phyloP scores from a whole-genome alignment of 2,113 vertebrate genomes.

The Leptosomus discolor region DNA sequence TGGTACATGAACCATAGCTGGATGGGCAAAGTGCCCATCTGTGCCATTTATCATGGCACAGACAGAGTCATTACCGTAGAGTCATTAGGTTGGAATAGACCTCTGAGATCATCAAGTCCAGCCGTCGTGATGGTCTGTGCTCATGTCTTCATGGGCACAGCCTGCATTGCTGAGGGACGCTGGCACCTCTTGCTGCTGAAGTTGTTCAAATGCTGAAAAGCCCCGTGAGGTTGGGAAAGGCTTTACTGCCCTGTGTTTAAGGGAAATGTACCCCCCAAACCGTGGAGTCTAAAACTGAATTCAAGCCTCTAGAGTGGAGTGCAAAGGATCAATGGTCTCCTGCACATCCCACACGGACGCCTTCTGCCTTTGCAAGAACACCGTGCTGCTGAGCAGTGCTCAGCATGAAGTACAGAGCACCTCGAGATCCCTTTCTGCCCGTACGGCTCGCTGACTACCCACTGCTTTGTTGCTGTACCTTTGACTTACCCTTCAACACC shows the following conservation, averaged over 20 bases:
- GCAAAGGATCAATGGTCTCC: neutral
- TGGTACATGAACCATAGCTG: fast-evolving
- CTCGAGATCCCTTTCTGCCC: neutral
- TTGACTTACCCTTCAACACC: neutral
- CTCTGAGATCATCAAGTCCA: too few species aligned
- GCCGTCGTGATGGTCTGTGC: fast-evolving
- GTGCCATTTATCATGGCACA: too few species aligned
- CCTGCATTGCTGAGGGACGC: neutral
- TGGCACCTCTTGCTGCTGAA: neutral
- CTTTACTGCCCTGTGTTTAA: neutral
- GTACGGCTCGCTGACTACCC: neutral
- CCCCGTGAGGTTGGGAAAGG: neutral
- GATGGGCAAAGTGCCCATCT: fast-evolving
- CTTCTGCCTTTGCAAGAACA: neutral
- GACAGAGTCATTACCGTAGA: too few species aligned
- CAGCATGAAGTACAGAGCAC: fast-evolving
- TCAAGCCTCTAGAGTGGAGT: neutral
- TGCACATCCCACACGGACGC: neutral
- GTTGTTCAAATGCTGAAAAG: neutral
- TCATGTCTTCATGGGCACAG: fast-evolving
- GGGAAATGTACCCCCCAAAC: neutral
- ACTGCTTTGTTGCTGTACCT: fast-evolving
- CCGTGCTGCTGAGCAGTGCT: neutral
- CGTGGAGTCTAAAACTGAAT: too few species aligned
- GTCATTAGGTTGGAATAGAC: too few species aligned